Evolutionary conservation across 2,797 vertebrate species (phyloP), one percentile per base, ranked within the genome.

Genomic region (Hypotaenidia okinawae): DNA sequence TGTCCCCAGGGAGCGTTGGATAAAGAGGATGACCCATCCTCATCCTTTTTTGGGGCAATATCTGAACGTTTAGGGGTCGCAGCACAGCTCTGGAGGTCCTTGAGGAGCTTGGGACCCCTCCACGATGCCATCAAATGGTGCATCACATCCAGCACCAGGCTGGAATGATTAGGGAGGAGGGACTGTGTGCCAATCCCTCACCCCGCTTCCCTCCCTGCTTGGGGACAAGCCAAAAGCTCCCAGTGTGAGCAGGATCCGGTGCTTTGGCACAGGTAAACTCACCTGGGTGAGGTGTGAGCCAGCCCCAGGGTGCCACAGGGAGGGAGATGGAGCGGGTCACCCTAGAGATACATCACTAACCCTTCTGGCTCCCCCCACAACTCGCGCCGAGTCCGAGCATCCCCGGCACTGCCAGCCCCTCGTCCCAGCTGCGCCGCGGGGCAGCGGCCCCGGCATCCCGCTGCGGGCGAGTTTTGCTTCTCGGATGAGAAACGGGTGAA

Each of bases 161-260:
- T 93, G 96, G 91, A 97, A 72, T 89, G 82, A 95, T 97, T 95
- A 95, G 54, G 68, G 87, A 83, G 73, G 86, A 93, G 70, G 67
- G 78, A 89, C 23, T 30, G 1, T 23, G 45, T 3, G 28, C 61
- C 2, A 5, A 9, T 57, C 54, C 66, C 41, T 91, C 69, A 52
- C 81, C 67, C 70, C 24, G 43, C 37, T 64, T 41, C 21, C 90
- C 59, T 23, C 47, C 70, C 73, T 54, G 69, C 69, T 73, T 28
- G 45, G 24, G 30, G 57, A 47, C 21, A 41, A 68, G 17, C 51
- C 41, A 37, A 72, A 58, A 55, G 30, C 16, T 19, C 16, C 39
- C 4, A 3, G 47, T 15, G 27, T 24, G 51, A 13, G 45, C 4
- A 1, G 39, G 45, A 47, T 21, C 61, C 1, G 7, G 33, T 18